A percentile compares a stretch with the other conserved stretches of the same genome.
Conservation (phyloP, 2,113 vertebrate species). For the Corythornis cristatus region DNA sequence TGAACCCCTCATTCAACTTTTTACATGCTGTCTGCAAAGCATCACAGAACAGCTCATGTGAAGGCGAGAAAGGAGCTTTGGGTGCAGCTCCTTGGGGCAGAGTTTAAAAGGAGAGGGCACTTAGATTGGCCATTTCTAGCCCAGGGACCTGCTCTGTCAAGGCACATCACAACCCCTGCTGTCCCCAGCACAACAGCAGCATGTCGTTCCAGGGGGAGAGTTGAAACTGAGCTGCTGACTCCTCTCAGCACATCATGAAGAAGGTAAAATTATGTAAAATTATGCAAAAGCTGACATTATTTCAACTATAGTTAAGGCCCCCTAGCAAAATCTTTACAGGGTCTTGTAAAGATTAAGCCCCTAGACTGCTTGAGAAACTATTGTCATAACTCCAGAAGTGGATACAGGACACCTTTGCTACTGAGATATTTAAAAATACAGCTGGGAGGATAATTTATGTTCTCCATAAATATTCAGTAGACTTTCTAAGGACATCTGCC, state of each 20-base stretch:
- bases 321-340: background rate
- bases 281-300: background rate
- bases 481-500: background rate
- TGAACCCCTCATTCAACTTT: background rate
- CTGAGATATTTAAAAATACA: background rate
- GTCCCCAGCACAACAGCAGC: fast-evolving
- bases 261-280: background rate
- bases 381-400: background rate
- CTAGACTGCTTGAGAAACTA: background rate
- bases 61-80: background rate
- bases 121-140: background rate
- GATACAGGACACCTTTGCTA: background rate
- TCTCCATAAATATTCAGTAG: background rate
- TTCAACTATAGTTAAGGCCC: background rate
- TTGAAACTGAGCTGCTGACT: background rate
- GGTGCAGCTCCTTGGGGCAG: background rate
- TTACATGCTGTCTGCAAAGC: background rate
- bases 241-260: background rate
- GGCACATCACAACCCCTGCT: too few relatives aligned
- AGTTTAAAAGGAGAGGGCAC: background rate
- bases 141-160: fast-evolving
- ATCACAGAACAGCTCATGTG: background rate
- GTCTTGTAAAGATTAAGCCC: constrained; percentile 12
- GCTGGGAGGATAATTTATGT: background rate
- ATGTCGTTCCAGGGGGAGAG: background rate